These are phyloP conservation scores for Octopus sinensis DNA, from an alignment of 1,140 invertebrate genomes.

Conservation along the genomic window DNA sequence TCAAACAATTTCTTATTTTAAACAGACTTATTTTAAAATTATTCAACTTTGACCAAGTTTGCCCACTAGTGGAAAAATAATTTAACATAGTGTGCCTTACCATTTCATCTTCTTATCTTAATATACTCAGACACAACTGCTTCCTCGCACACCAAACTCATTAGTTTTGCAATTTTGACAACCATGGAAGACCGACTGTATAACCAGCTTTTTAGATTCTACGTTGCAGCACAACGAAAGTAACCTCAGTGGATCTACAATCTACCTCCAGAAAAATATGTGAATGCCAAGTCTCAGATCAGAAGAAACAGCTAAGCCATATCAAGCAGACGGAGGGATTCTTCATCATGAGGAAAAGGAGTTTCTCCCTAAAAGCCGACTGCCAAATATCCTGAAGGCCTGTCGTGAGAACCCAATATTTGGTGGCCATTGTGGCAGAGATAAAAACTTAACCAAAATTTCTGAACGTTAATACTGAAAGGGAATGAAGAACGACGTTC, in stretches of 20 bases:
- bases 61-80: too few relatives aligned
- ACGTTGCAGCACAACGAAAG: not conserved
- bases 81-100: too few relatives aligned
- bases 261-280: not conserved
- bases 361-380: not conserved
- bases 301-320: not conserved
- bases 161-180: not conserved
- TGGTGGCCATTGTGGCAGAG: conserved; percentile 9
- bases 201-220: not conserved
- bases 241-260: conserved; percentile 14
- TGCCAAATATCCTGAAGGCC: conserved; percentile 14
- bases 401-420: not conserved
- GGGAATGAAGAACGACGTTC: conserved; percentile 15
- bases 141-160: too few relatives aligned
- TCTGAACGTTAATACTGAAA: conserved; percentile 13
- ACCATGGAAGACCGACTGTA: not conserved
- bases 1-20: too few relatives aligned
- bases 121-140: too few relatives aligned
- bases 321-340: not conserved
- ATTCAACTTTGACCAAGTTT: too few relatives aligned
- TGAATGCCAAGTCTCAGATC: conserved; percentile 20
- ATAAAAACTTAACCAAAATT: conserved; percentile 8
- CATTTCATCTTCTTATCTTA: too few relatives aligned
- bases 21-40: too few relatives aligned
- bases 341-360: conserved; percentile 8